Base-by-base conservation (phyloP, 1,140 invertebrate genomes). In the Gryon sp. region DNA sequence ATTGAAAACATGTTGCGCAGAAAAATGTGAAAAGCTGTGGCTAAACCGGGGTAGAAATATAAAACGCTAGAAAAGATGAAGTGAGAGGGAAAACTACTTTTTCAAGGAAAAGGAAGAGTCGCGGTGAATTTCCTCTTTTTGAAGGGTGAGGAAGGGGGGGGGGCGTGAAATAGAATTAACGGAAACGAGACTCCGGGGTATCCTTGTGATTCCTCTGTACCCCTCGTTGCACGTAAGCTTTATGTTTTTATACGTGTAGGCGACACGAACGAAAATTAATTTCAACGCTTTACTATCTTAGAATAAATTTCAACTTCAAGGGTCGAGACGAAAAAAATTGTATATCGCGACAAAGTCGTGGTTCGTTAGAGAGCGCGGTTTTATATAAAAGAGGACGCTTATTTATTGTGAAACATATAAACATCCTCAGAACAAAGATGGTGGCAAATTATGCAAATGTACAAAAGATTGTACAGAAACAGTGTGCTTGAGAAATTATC, bases 91-190 rank as follows among this genome's bases (percentile, higher is more conserved):
- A 32, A 34, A 46, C 48, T 19, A 55, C n/a, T 69, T 76, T 63
- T 66, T 55, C 62, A 68, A 11, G 11, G 20, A 60, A 46, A 66
- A 60, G 57, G 32, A 46, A 20, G 18, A 60, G 7, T 43, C 16
- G 48, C 18, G 19, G 63, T 43, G 40, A 15, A 14, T 6, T 60
- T 62, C 65, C 57, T n/a, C n/a, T 50, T 36, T 52, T 50, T 52
- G 46, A 19, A 72, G 41, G 32, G 60, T 18, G 9, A 55, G n/a
- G n/a, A n/a, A n/a, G n/a, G n/a, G n/a, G n/a, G n/a, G n/a, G n/a
- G n/a, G n/a, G 65, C 66, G 66, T 72, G 62, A 77, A 77, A 77
- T 72, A 55, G 75, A 70, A 72, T 77, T 77, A 72, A 68, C 52
- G 57, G 40, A 72, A 70, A 76, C 60, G 65, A 72, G 66, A 66